Percentiles rank a stretch among this genome's conserved stretches.
Conservation (phyloP, 2,113 vertebrate genomes). For the Hyaena hyaena region DNA sequence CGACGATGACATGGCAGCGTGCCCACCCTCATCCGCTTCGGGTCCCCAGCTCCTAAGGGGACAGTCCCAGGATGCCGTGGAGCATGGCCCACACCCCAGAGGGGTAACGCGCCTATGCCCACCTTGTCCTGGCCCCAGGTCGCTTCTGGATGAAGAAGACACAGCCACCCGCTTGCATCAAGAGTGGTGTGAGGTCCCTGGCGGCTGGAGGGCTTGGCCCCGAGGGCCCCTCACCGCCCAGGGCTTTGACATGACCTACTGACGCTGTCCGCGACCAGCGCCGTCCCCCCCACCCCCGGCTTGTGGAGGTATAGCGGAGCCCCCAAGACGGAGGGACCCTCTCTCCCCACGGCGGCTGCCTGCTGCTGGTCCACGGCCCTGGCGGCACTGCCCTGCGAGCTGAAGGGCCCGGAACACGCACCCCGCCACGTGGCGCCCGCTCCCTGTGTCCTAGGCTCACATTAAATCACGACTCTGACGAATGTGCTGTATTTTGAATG, state of each 20-base stretch:
- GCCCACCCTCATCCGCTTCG: fast-evolving
- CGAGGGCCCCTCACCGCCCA: background rate
- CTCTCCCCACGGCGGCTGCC: fast-evolving
- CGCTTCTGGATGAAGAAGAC: fast-evolving
- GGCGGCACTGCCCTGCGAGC: too few relatives aligned
- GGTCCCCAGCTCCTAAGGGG: fast-evolving
- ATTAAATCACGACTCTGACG: background rate
- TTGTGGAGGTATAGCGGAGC: fast-evolving
- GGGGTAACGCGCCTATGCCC: too few relatives aligned
- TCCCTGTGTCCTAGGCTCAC: background rate
- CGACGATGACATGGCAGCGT: too few relatives aligned
- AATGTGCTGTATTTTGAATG: fast-evolving
- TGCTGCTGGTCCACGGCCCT: too few relatives aligned
- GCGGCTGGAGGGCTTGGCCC: background rate
- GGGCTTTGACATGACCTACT: background rate
- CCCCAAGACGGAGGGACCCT: fast-evolving
- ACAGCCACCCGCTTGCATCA: fast-evolving
- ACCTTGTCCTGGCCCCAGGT: fast-evolving
- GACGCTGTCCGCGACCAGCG: fast-evolving
- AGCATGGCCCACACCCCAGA: background rate
- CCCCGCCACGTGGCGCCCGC: background rate
- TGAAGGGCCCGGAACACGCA: too few relatives aligned
- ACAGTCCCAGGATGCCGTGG: background rate
- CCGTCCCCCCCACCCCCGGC: fast-evolving
- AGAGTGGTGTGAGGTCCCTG: fast-evolving